These are phyloP conservation scores for Sarcophaga caerulescens DNA, from an alignment of 2,888 invertebrate genomes.

Conservation along the genomic window DNA sequence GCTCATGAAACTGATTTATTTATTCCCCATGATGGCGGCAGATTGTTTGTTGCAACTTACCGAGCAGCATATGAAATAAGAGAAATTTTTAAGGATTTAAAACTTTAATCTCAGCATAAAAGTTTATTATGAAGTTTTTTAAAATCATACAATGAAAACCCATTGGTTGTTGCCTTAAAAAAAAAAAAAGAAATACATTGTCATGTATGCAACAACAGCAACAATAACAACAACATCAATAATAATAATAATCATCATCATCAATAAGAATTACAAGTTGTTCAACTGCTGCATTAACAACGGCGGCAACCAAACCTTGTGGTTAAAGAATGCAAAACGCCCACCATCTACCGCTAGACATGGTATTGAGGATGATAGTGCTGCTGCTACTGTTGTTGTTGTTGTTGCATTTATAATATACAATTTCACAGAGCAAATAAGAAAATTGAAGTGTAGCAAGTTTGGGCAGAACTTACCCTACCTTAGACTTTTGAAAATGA, in stretches of 20 bases:
- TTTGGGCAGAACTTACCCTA: too few relatives aligned
- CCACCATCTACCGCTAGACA: slow-evolving; percentile 62
- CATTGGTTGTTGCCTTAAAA: slow-evolving; percentile 26
- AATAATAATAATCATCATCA: slow-evolving; percentile 68
- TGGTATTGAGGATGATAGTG: slow-evolving; percentile 13
- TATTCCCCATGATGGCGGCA: slow-evolving; percentile 15
- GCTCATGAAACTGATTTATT: not conserved
- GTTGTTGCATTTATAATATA: slow-evolving; percentile 22
- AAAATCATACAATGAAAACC: slow-evolving; percentile 3
- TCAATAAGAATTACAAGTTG: slow-evolving; percentile 80
- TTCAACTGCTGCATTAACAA: slow-evolving; percentile 71
- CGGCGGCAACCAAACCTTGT: slow-evolving; percentile 66
- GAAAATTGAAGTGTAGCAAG: too few relatives aligned
- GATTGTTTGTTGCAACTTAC: not conserved
- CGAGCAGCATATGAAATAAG: not conserved
- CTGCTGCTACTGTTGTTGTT: slow-evolving; percentile 15
- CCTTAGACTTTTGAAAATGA: too few relatives aligned
- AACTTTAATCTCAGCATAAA: slow-evolving; percentile 52
- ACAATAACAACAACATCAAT: slow-evolving; percentile 9
- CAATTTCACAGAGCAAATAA: not conserved
- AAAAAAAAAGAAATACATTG: not conserved
- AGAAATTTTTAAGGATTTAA: slow-evolving; percentile 34
- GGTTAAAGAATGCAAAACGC: slow-evolving; percentile 58
- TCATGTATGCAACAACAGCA: not conserved
- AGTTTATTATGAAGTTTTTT: slow-evolving; percentile 39